Percentiles rank a stretch among this genome's conserved stretches.
Evolutionary conservation across 2,113 vertebrate species (phyloP).

Genomic region (Tangachromis dhanisi): DNA sequence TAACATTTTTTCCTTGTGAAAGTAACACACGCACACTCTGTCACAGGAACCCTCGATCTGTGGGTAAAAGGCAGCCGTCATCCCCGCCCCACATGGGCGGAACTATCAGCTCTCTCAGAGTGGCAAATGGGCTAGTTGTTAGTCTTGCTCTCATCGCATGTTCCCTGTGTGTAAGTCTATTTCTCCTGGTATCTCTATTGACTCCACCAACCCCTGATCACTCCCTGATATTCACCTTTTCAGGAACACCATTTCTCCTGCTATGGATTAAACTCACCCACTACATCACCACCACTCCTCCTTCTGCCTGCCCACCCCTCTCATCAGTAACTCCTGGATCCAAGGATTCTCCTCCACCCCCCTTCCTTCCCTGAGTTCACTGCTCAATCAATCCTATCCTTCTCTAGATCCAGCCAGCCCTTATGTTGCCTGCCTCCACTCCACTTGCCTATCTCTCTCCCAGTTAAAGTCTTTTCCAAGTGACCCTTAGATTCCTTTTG

Average conservation of each 20-base stretch:
- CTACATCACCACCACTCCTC: fast-evolving
- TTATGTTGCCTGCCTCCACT: not conserved
- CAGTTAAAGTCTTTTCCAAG: not conserved
- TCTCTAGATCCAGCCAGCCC: not conserved
- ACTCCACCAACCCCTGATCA: not conserved
- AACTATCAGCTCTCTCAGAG: fast-evolving
- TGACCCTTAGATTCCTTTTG: not conserved
- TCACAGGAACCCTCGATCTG: not conserved
- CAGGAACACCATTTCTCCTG: not conserved
- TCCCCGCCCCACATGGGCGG: fast-evolving
- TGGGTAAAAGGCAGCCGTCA: fast-evolving
- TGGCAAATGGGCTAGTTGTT: fast-evolving
- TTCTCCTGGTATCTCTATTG: not conserved
- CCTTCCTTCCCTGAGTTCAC: fast-evolving
- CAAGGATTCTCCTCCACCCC: not conserved
- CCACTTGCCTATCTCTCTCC: not conserved
- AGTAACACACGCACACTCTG: not conserved
- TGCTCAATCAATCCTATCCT: not conserved
- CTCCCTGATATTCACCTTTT: not conserved
- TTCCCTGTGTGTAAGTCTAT: not conserved
- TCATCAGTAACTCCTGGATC: not conserved
- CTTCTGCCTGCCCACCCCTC: fast-evolving
- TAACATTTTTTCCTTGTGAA: not conserved
- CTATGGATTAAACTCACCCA: not conserved
- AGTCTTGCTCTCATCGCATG: not conserved